A percentile compares a stretch with the other conserved stretches of the same genome.
These are phyloP conservation scores for Bactericera cockerelli DNA, from an alignment of 1,140 invertebrate species.

Conservation along the genomic window DNA sequence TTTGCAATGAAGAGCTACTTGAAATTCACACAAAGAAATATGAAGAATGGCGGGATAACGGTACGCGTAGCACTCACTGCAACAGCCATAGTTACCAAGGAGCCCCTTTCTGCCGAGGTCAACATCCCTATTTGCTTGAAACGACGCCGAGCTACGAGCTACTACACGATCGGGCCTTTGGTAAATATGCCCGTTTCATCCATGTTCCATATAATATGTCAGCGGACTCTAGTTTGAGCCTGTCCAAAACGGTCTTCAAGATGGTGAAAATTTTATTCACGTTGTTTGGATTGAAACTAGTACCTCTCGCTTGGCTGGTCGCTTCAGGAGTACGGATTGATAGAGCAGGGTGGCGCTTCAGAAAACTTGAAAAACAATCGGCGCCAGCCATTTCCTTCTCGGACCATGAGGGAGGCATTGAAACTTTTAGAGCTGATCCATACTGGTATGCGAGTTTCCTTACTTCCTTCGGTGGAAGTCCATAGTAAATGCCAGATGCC, in stretches of 20 bases:
- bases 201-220: slow-evolving; percentile 32
- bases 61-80: slow-evolving; percentile 28
- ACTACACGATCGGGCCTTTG: slow-evolving; percentile 26
- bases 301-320: slow-evolving; percentile 13
- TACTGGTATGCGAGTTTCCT: not conserved
- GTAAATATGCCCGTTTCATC: slow-evolving; percentile 30
- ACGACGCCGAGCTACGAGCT: slow-evolving; percentile 26
- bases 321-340: slow-evolving; percentile 20
- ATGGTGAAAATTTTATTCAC: slow-evolving; percentile 24
- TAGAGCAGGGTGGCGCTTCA: slow-evolving; percentile 25
- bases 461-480: not conserved
- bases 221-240: slow-evolving; percentile 25
- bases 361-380: slow-evolving; percentile 25
- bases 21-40: slow-evolving; percentile 29
- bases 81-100: slow-evolving; percentile 28
- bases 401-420: slow-evolving; percentile 22
- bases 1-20: slow-evolving; percentile 30
- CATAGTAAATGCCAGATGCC: slow-evolving; percentile 6
- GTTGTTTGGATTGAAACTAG: slow-evolving; percentile 16
- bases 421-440: not conserved
- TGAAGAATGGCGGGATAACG: slow-evolving; percentile 27
- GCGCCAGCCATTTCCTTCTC: slow-evolving; percentile 24
- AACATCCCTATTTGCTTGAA: slow-evolving; percentile 31
- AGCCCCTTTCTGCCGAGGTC: slow-evolving; percentile 30
- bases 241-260: too few species aligned